Percentiles rank a stretch among this genome's conserved stretches.
Evolutionary conservation across 2,888 invertebrate species (phyloP).

Genomic region (Ichneumoninae sp.): DNA sequence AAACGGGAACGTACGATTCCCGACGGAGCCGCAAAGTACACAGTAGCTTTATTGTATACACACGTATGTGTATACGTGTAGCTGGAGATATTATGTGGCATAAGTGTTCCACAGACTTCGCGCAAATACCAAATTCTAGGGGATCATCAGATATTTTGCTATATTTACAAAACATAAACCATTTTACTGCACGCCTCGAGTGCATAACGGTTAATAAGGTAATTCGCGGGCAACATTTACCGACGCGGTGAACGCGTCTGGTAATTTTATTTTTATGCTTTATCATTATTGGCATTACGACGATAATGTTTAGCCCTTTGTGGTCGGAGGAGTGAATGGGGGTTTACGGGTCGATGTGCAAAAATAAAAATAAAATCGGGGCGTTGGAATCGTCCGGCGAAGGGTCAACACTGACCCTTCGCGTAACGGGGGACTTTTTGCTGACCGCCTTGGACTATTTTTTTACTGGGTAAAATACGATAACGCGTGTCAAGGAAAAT

Average conservation of each 20-base stretch:
- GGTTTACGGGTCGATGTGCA: not conserved
- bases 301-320: not conserved
- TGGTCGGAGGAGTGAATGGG: not conserved
- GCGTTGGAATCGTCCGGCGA: not conserved
- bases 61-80: not conserved
- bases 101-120: not conserved
- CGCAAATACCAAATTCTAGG: conserved; percentile 13
- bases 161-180: not conserved
- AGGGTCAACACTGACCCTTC: not conserved
- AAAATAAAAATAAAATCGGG: not conserved
- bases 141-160: conserved; percentile 30
- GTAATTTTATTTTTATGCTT: not conserved
- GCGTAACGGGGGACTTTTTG: not conserved
- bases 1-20: conserved; percentile 55
- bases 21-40: conserved; percentile 52
- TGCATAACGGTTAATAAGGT: conserved; percentile 45
- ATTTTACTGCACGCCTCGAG: not conserved
- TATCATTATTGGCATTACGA: not conserved
- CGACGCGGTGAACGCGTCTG: not conserved
- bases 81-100: not conserved
- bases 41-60: conserved; percentile 7
- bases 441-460: not conserved
- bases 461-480: not conserved
- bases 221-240: conserved; percentile 15
- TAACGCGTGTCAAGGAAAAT: too few species aligned